A percentile compares a stretch with the other conserved stretches of the same genome.
phyloP scores from a whole-genome alignment of 2,888 invertebrate genomes.

The Phasia obesa region DNA sequence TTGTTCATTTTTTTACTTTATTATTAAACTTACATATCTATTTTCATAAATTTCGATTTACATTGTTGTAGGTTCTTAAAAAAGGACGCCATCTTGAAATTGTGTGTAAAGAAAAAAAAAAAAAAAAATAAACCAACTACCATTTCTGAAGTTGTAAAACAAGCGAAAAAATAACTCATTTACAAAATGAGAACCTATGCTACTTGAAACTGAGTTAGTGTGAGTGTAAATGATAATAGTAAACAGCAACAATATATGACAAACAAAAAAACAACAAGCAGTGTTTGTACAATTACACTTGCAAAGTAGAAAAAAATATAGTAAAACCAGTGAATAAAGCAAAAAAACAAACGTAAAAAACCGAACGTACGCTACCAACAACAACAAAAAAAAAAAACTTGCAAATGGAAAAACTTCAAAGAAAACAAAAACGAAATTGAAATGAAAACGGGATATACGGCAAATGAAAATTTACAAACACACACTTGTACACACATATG shows the following conservation, averaged over 20 bases:
- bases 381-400: slow-evolving; percentile 8
- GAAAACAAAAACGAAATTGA: slow-evolving; percentile 44
- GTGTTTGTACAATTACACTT: slow-evolving; percentile 25
- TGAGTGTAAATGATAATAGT: slow-evolving; percentile 53
- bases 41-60: slow-evolving; percentile 12
- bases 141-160: slow-evolving; percentile 65
- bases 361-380: slow-evolving; percentile 32
- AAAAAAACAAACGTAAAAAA: slow-evolving; percentile 32
- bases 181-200: slow-evolving; percentile 35
- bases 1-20: too few relatives aligned
- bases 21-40: slow-evolving; percentile 21
- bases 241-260: slow-evolving; percentile 49
- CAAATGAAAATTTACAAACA: neutral
- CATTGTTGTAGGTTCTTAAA: slow-evolving; percentile 65
- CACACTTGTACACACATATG: neutral
- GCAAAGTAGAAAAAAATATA: slow-evolving; percentile 23
- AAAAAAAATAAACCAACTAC: neutral
- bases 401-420: slow-evolving; percentile 10
- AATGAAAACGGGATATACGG: slow-evolving; percentile 38
- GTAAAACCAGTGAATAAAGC: slow-evolving; percentile 39
- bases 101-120: slow-evolving; percentile 29
- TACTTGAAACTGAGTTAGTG: slow-evolving; percentile 56
- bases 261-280: neutral
- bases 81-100: slow-evolving; percentile 68
- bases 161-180: slow-evolving; percentile 37